A percentile compares a stretch with the other conserved stretches of the same genome.
Evolutionary conservation across 2,888 invertebrate genomes (phyloP).

Genomic region (Morpho helenor): DNA sequence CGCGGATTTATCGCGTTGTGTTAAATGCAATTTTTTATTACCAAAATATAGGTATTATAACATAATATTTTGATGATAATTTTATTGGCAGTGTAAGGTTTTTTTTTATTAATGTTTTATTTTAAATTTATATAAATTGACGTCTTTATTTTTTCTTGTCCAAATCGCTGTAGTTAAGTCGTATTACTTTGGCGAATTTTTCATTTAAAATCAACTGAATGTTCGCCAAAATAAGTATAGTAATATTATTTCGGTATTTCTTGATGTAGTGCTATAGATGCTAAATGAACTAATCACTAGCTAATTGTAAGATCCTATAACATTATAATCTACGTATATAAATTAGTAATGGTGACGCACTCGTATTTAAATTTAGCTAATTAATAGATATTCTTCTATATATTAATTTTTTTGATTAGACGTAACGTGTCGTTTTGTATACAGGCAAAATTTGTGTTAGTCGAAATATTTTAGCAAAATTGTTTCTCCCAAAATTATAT

Average conservation of each 20-base stretch:
- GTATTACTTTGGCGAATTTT: neutral
- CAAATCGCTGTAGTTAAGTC: constrained; percentile 6
- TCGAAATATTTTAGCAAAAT: constrained; percentile 68
- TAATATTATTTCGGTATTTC: constrained; percentile 19
- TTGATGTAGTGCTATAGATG: constrained; percentile 22
- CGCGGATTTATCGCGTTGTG: constrained; percentile 26
- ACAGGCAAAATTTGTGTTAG: constrained; percentile 56
- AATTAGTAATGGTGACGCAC: constrained; percentile 26
- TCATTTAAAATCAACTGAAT: constrained; percentile 1
- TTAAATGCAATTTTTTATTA: constrained; percentile 37
- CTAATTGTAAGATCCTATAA: constrained; percentile 19
- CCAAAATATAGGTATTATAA: constrained; percentile 49
- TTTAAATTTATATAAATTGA: constrained; percentile 30
- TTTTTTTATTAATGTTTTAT: constrained; percentile 34
- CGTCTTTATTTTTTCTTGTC: constrained; percentile 43
- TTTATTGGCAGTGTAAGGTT: constrained; percentile 29
- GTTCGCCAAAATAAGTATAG: too few species aligned
- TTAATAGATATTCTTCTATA: constrained; percentile 53
- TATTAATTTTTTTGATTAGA: constrained; percentile 45
- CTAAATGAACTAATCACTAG: constrained; percentile 22
- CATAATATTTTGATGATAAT: constrained; percentile 28
- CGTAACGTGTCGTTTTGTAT: constrained; percentile 44
- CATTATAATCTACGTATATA: constrained; percentile 23
- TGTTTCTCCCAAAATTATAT: constrained; percentile 45
- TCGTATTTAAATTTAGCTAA: constrained; percentile 46